Percentiles rank a stretch among this genome's conserved stretches.
Conservation (phyloP, 2,113 vertebrate species). For the Tragulus kanchil region DNA sequence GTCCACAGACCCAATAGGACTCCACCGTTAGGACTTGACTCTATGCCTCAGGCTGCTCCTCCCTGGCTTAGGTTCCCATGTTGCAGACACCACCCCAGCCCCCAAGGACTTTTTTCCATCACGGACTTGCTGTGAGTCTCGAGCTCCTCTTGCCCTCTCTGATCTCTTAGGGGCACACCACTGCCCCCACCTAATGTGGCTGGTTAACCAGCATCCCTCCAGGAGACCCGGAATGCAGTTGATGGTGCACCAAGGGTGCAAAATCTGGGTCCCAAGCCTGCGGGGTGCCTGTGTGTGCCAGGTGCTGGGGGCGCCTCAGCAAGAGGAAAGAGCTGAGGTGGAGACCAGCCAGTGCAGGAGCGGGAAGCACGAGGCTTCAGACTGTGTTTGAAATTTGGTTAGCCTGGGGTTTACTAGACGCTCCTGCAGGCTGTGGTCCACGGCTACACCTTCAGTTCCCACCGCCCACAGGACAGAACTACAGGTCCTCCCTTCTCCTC, state of each 20-base stretch:
- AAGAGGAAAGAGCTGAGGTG: background rate
- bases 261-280: background rate
- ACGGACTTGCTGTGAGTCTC: too few species aligned
- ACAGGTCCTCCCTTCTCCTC: background rate
- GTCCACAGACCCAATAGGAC: background rate
- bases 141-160: background rate
- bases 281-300: background rate
- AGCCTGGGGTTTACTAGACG: background rate
- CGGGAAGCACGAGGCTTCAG: background rate
- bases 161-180: background rate
- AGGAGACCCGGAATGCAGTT: background rate
- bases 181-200: background rate
- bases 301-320: background rate
- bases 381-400: background rate
- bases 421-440: fast-evolving
- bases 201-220: background rate
- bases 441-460: background rate
- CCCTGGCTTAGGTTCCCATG: background rate
- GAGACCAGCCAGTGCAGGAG: background rate
- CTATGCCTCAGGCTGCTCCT: background rate
- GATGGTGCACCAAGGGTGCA: background rate
- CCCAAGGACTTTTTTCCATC: background rate
- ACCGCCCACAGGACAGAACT: background rate
- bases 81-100: background rate
- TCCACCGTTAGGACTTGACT: background rate